phyloP scores from a whole-genome alignment of 2,888 invertebrate genomes.

The Cecidostiba fungosa region DNA sequence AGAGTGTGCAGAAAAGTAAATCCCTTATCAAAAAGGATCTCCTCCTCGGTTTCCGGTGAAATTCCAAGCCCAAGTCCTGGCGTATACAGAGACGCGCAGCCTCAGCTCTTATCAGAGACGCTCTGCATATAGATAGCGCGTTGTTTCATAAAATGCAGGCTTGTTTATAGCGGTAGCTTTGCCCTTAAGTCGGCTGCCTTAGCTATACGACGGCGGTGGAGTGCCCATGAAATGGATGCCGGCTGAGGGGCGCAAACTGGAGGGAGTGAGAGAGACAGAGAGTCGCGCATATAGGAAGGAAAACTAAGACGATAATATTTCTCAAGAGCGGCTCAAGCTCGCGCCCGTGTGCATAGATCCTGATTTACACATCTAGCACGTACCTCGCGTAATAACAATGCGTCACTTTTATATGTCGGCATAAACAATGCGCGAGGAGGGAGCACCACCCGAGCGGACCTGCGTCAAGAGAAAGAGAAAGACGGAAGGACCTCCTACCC shows the following conservation, averaged over 20 bases:
- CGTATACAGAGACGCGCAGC: conserved; percentile 50
- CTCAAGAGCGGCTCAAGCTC: conserved; percentile 68
- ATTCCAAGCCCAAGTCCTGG: conserved; percentile 22
- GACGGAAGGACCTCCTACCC: conserved; percentile 65
- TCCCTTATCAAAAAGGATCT: conserved; percentile 43
- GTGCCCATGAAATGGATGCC: conserved; percentile 68
- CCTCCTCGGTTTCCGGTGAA: not conserved
- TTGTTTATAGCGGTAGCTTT: conserved; percentile 70
- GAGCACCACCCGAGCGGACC: conserved; percentile 13
- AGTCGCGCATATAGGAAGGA: conserved; percentile 66
- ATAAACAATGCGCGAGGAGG: conserved; percentile 72
- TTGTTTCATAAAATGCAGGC: conserved; percentile 70
- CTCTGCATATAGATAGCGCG: conserved; percentile 65
- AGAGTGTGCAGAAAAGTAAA: conserved; percentile 46
- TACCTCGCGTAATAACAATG: conserved; percentile 74
- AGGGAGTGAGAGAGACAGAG: not conserved
- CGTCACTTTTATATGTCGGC: conserved; percentile 75
- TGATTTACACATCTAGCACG: conserved; percentile 76
- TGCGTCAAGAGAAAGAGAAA: not conserved
- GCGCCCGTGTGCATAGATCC: conserved; percentile 71
- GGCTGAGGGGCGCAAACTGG: conserved; percentile 13
- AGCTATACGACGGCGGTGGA: conserved; percentile 62
- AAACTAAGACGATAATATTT: conserved; percentile 74
- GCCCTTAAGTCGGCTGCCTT: conserved; percentile 68
- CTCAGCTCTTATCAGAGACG: conserved; percentile 67